A percentile compares a stretch with the other conserved stretches of the same genome.
These are phyloP conservation scores for Phoxinus dragarum DNA, from an alignment of 2,797 vertebrate genomes.

Conservation along the genomic window DNA sequence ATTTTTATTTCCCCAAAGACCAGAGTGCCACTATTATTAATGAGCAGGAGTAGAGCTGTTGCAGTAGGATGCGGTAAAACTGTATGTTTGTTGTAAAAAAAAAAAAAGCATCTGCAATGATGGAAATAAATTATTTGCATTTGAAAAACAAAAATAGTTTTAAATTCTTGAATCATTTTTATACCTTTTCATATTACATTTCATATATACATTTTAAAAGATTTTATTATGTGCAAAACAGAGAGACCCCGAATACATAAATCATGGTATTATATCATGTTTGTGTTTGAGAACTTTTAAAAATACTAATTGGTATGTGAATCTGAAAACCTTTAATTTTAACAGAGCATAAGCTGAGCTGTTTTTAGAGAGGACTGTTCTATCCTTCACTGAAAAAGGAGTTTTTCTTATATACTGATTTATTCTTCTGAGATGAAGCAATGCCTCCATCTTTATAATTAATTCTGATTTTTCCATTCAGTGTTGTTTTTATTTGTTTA, in stretches of 20 bases:
- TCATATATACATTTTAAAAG: not conserved
- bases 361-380: not conserved
- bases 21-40: constrained; percentile 28
- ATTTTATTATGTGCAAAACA: not conserved
- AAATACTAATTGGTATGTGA: not conserved
- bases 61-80: constrained; percentile 33
- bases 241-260: not conserved
- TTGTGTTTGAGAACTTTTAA: constrained; percentile 8
- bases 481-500: constrained; percentile 32
- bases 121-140: not conserved
- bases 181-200: not conserved
- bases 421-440: constrained; percentile 1
- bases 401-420: constrained; percentile 13
- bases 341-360: no score
- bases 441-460: no score
- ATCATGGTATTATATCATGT: not conserved
- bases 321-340: not conserved
- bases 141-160: not conserved
- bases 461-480: constrained; percentile 21
- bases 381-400: not conserved
- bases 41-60: constrained; percentile 29
- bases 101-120: not conserved
- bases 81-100: not conserved
- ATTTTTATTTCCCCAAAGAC: constrained; percentile 43
- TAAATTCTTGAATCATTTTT: not conserved